phyloP scores from a whole-genome alignment of 2,888 invertebrate species.

The Schizaphis graminum region DNA sequence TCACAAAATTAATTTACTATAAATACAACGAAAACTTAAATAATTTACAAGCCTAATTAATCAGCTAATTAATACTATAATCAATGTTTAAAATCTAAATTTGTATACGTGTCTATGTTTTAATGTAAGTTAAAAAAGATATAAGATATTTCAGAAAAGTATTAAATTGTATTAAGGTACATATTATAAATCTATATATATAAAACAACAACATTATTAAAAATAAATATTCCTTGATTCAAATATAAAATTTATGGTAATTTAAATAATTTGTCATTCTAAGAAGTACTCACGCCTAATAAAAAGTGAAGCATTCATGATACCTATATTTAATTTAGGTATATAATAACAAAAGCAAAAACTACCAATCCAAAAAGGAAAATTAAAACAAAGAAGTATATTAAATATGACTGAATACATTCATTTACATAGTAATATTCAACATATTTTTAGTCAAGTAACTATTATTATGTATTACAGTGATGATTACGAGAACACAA shows the following conservation, averaged over 20 bases:
- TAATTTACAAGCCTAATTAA: neutral
- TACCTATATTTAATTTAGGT: slow-evolving; percentile 27
- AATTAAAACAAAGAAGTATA: neutral
- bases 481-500: neutral
- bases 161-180: neutral
- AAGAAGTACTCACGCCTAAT: neutral
- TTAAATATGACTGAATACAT: slow-evolving; percentile 25
- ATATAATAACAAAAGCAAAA: slow-evolving; percentile 8
- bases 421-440: slow-evolving; percentile 16
- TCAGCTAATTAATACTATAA: neutral
- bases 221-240: neutral
- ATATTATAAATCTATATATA: neutral
- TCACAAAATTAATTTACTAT: neutral
- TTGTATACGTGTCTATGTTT: neutral
- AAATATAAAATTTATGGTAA: neutral
- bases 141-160: neutral
- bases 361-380: neutral
- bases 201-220: neutral
- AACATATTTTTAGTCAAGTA: neutral
- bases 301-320: neutral
- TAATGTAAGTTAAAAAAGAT: neutral
- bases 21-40: neutral
- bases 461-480: neutral
- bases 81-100: neutral
- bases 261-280: slow-evolving; percentile 20